Base-by-base conservation (phyloP, 2,888 invertebrate genomes). In the Tortricodes alternella region DNA sequence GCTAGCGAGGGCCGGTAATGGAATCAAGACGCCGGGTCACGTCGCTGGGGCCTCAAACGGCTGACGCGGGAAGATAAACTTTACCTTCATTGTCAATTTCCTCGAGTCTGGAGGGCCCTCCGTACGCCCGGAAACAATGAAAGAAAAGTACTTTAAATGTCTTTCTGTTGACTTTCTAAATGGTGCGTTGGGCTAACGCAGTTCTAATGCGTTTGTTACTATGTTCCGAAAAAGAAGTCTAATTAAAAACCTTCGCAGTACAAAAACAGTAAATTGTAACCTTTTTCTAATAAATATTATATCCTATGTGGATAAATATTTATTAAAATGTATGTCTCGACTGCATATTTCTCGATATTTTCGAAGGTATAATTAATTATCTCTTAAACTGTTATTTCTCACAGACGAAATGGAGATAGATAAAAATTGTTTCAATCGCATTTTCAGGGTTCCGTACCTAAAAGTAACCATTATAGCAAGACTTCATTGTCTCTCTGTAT, bases 41-140 rank as follows among this genome's bases (percentile, higher is more conserved):
- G 87, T 86, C 77, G 71, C n/a, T 72, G 67, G 75, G 70, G 80
- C 83, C 81, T 81, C 83, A 80, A 83, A 83, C 79, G 84, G 84
- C 85, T 85, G 87, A 83, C 85, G 76, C 76, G 73, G 73, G 75
- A 86, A 86, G 85, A 87, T 88, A 87, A 88, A 88, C 83, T 85
- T 85, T 83, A 86, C 86, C 85, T 85, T 85, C 87, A 88, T 88
- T 87, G 86, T 83, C 87, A 87, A 88, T 88, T 87, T 88, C 83
- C 88, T 82, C 68, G 71, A 81, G 82, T 76, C 78, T 80, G 73
- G 78, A 83, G 84, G 76, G 79, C 74, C 77, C 80, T 81, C 75
- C 70, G 72, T 71, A 75, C 74, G 76, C 76, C 71, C 74, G 80
- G 80, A 83, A 82, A 86, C 85, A 87, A 83, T 83, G 83, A 82